Base-by-base conservation (phyloP, 2,888 invertebrate genomes). In the Helicoverpa assulta region DNA sequence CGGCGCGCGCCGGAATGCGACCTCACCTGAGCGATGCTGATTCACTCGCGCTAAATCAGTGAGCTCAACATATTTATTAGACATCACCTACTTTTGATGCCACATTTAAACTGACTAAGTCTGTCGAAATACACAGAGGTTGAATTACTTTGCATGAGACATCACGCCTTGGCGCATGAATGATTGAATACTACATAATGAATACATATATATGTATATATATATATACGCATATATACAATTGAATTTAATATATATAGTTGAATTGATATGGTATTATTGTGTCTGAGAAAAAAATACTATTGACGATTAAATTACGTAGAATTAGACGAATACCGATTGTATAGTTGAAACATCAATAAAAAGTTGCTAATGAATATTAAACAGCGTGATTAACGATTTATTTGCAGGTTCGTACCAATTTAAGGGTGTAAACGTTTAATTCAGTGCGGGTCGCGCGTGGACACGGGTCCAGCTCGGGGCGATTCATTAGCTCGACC, bases 401-500 rank as follows among this genome's bases (percentile, higher is more conserved):
- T 92, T 94, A 93, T 95, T 94, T 92, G 89, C 88, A 86, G 87
- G 87, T 80, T 83, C 87, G 88, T 93, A 89, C 90, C 92, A 90
- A 92, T 92, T 93, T 92, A 89, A 90, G 93, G 92, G 90, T 89
- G 90, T 92, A 91, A 93, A 93, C 92, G 92, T 93, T 94, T 92
- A 93, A 94, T 92, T 89, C 90, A 83, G 89, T 85, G 80, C 77
- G 88, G 91, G 89, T 88, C 87, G 89, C 87, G 90, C 90, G 90
- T 88, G 91, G 92, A 93, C 93, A 91, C 88, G 94, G 95, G 94
- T 94, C 91, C 86, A 89, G 91, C 93, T 91, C 85, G 90, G 87
- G 92, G 94, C 94, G 92, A 95, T 95, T 95, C 95, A 95, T 95
- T 95, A 95, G 93, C 88, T 90, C 89, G 89, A 89, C 90, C 94